A percentile compares a stretch with the other conserved stretches of the same genome.
Evolutionary conservation across 2,113 vertebrate species (phyloP).

Genomic region (Pollachius pollachius): DNA sequence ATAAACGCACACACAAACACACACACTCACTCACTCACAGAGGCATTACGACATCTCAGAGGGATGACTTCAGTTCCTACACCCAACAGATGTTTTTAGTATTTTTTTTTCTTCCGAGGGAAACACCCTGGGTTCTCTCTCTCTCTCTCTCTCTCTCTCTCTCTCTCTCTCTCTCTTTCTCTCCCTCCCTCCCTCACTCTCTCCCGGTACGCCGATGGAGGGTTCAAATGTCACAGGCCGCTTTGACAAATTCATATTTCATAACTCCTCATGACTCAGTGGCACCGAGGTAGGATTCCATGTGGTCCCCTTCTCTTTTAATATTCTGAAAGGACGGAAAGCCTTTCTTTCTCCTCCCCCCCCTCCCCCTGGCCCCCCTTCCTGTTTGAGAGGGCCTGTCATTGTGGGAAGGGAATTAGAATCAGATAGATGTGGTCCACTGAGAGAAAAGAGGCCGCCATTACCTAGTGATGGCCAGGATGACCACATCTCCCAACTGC

Average conservation of each 20-base stretch:
- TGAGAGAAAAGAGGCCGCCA: too few species aligned
- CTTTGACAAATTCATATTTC: too few species aligned
- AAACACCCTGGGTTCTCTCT: conserved; percentile 9
- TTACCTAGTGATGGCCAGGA: too few species aligned
- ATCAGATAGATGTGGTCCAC: too few species aligned
- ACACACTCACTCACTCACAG: conserved; percentile 25
- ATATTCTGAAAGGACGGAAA: too few species aligned
- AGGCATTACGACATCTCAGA: conserved; percentile 46
- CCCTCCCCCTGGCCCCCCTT: neutral
- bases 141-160: neutral
- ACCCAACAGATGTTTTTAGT: conserved; percentile 58
- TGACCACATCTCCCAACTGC: too few species aligned
- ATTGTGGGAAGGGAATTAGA: neutral
- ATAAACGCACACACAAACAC: conserved; percentile 25
- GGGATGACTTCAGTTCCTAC: conserved; percentile 40
- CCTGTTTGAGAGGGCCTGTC: neutral
- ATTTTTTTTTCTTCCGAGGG: conserved; percentile 34
- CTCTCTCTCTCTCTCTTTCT: conserved; percentile 3
- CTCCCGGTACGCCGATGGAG: too few species aligned
- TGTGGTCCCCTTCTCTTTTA: too few species aligned
- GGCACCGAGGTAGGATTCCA: too few species aligned
- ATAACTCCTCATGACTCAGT: too few species aligned
- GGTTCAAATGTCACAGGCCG: too few species aligned
- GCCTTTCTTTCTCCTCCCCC: neutral
- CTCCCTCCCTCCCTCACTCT: neutral